phyloP scores from a whole-genome alignment of 1,140 invertebrate genomes.

The Drosophila pandora region DNA sequence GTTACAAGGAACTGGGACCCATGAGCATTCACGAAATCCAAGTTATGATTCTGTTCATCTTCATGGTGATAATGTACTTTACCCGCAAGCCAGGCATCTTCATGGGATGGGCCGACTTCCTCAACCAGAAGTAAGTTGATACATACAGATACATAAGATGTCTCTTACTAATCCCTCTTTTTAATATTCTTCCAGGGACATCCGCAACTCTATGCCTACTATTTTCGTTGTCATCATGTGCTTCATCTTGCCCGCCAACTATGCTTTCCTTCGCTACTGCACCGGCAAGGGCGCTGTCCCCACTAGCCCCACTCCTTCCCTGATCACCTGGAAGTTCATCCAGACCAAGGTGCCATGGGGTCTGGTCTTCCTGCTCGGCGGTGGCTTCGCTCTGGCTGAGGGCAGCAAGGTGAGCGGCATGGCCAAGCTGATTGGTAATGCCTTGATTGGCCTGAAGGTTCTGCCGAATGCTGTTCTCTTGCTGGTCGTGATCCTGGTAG shows the following conservation, averaged over 20 bases:
- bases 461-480: slow-evolving; percentile 86
- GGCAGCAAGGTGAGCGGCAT: slow-evolving; percentile 91
- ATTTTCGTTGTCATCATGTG: slow-evolving; percentile 91
- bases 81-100: slow-evolving; percentile 90
- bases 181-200: slow-evolving; percentile 84
- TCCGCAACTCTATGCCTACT: slow-evolving; percentile 93
- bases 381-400: slow-evolving; percentile 94
- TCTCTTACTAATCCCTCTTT: not conserved
- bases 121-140: slow-evolving; percentile 55
- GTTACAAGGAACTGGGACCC: slow-evolving; percentile 91
- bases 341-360: slow-evolving; percentile 92
- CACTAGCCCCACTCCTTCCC: slow-evolving; percentile 86
- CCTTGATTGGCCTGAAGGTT: slow-evolving; percentile 85
- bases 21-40: slow-evolving; percentile 92
- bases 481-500: slow-evolving; percentile 85
- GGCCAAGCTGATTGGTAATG: slow-evolving; percentile 89
- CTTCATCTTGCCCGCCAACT: slow-evolving; percentile 91
- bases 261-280: slow-evolving; percentile 90
- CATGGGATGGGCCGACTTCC: slow-evolving; percentile 67
- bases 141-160: not conserved
- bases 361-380: slow-evolving; percentile 90
- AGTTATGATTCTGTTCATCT: slow-evolving; percentile 90
- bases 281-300: slow-evolving; percentile 84
- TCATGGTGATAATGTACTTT: slow-evolving; percentile 93
- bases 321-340: slow-evolving; percentile 91